These are phyloP conservation scores for Phacellophora camtschatica DNA, from an alignment of 30 jellyfish, hydroid and myxozoan genomes.

Conservation along the genomic window DNA sequence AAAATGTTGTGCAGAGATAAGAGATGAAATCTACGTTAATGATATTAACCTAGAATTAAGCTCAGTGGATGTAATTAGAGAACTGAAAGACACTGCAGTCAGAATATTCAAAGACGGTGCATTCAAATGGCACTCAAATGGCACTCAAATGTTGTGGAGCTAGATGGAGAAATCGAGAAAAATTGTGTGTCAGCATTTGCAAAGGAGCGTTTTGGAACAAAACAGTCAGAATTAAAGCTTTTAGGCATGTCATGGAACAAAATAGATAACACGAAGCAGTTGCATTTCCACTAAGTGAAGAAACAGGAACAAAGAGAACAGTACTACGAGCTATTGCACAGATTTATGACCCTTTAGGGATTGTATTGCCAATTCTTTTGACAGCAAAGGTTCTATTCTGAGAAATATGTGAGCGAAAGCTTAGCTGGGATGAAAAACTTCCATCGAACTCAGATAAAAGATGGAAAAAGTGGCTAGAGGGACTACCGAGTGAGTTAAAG, in stretches of 20 bases:
- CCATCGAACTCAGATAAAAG: conserved; percentile 25
- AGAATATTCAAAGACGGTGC: conserved; percentile 35
- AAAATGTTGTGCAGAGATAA: conserved; percentile 19
- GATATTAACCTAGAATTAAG: too few relatives aligned
- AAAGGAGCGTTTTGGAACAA: conserved; percentile 52
- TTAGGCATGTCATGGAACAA: conserved; percentile 79
- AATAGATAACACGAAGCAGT: conserved; percentile 34
- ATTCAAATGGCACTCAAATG: conserved; percentile 59
- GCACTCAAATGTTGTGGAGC: conserved; percentile 40
- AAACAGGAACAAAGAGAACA: conserved; percentile 17
- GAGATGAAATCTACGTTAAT: too few relatives aligned
- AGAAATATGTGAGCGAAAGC: conserved; percentile 55
- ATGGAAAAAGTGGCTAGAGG: conserved; percentile 51
- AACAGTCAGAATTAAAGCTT: conserved; percentile 35
- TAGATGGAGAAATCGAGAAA: conserved; percentile 9
- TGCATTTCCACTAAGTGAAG: conserved; percentile 17
- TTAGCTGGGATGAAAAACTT: conserved; percentile 67
- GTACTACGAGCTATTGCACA: conserved; percentile 45
- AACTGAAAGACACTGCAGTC: conserved; percentile 25
- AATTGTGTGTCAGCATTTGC: conserved; percentile 46
- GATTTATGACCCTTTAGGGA: conserved; percentile 63
- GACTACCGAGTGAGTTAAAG: conserved; percentile 26
- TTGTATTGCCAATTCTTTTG: conserved; percentile 42
- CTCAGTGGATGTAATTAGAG: neutral
- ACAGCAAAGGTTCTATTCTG: conserved; percentile 40